These are phyloP conservation scores for Plectropomus leopardus DNA, from an alignment of 2,113 vertebrate species.

Conservation along the genomic window DNA sequence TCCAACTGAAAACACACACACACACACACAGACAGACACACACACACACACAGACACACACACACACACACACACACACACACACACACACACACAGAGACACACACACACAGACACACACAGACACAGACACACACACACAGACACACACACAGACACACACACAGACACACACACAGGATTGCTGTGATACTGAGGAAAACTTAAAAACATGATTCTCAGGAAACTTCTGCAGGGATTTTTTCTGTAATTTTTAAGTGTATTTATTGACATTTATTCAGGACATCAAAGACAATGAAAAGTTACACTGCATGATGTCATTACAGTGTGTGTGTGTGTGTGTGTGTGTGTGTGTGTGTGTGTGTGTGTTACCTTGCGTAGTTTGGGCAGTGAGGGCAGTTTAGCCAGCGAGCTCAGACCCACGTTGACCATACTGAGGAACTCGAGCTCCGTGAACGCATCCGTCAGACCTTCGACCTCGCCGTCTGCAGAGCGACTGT, in stretches of 20 bases:
- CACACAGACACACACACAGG: no score
- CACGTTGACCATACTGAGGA: constrained; percentile 96
- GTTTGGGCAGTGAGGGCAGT: constrained; percentile 95
- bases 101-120: neutral
- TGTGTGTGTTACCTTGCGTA: constrained; percentile 88
- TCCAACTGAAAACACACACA: constrained; percentile 81
- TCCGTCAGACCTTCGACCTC: constrained; percentile 95
- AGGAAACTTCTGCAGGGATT: no score
- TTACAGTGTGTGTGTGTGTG: neutral
- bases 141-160: no score
- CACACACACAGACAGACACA: neutral
- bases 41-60: no score
- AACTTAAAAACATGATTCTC: no score
- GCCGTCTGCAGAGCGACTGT: constrained; percentile 92
- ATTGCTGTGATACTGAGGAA: no score
- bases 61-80: no score
- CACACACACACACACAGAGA: no score
- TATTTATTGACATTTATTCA: no score
- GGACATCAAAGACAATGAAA: no score
- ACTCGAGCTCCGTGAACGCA: constrained; percentile 93
- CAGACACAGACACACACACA: neutral
- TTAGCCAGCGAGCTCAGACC: constrained; percentile 93
- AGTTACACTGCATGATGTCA: no score
- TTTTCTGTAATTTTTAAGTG: no score
- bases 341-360: constrained; percentile 20